phyloP scores from a whole-genome alignment of 2,888 invertebrate genomes.

The Nomada goodeniana region DNA sequence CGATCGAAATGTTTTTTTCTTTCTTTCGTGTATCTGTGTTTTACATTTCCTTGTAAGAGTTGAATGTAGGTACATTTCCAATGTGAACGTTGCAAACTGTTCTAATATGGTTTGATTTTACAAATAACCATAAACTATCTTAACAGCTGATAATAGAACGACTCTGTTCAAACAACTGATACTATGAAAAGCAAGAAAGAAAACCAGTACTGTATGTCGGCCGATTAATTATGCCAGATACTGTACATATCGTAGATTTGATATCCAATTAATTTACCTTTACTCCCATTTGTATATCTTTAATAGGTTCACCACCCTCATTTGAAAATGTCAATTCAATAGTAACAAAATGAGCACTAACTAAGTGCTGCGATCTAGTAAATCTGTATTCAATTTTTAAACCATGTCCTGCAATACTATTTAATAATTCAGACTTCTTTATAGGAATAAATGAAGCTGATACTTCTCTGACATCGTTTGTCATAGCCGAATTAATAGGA shows the following conservation, averaged over 20 bases:
- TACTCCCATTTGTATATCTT: conserved; percentile 89
- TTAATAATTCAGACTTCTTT: conserved; percentile 88
- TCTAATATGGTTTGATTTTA: no score
- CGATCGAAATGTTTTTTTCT: no score
- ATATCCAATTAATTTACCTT: conserved; percentile 86
- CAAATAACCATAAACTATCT: no score
- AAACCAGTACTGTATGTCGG: no score
- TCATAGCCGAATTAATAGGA: conserved; percentile 84
- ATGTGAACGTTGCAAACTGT: no score
- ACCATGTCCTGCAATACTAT: conserved; percentile 90
- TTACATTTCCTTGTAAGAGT: no score
- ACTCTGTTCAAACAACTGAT: no score
- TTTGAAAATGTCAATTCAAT: conserved; percentile 93
- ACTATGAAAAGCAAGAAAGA: no score
- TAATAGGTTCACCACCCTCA: conserved; percentile 87
- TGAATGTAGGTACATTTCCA: no score
- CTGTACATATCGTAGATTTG: neutral
- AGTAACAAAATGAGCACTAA: conserved; percentile 92
- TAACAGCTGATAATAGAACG: no score
- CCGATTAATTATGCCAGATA: no score
- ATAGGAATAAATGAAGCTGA: conserved; percentile 87
- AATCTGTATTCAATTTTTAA: conserved; percentile 89
- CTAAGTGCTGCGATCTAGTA: conserved; percentile 92
- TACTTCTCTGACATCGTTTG: conserved; percentile 84
- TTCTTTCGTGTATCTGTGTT: no score